Evolutionary conservation across 2,888 invertebrate species (phyloP), one percentile per base, ranked within the genome.

Genomic region (Conops quadrifasciatus): DNA sequence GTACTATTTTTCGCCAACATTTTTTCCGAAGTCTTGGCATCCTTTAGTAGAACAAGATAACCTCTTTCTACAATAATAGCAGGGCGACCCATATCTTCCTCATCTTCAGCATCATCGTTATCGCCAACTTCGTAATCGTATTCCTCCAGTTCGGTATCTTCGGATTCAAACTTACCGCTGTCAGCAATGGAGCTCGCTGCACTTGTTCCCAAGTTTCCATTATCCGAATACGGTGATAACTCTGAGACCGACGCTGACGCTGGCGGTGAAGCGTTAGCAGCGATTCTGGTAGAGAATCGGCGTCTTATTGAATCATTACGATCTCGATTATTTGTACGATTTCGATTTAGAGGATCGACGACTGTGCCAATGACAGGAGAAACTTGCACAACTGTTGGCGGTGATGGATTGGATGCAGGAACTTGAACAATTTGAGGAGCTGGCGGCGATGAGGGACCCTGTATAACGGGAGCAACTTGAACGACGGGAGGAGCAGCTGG

Each of bases 381-480:
- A 58, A 24, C 26, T 28, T 58, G 58, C 5, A 24, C 26, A 4
- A 28, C 24, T 13, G 58, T 24, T 26, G 13, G 26, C 7, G 26
- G 15, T 26, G 24, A 21, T 24, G 58, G 49, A 26, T 24, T 26
- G 2, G 53, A 11, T 56, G 19, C 21, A 11, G 53, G 53, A 49
- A 49, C 15, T 24, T 9, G 58, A 16, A 58, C 24, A 16, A 26
- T 3, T 24, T 58, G 58, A 1, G 58, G 26, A 21, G 58, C 4
- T 13, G 24, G 58, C 9, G 58, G 0, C 24, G 15, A 2, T 49
- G 49, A 19, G 3, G 26, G 15, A n/a, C 11, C 49, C 15, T 58
- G 58, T 26, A 58, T 58, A 58, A 58, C 58, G 2, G 58, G 58
- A 28, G 58, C 24, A 9, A 58, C 58, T 24, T 58, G 58, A 24